These are phyloP conservation scores for Heterotis niloticus DNA, from an alignment of 2,113 vertebrate genomes.

Conservation along the genomic window DNA sequence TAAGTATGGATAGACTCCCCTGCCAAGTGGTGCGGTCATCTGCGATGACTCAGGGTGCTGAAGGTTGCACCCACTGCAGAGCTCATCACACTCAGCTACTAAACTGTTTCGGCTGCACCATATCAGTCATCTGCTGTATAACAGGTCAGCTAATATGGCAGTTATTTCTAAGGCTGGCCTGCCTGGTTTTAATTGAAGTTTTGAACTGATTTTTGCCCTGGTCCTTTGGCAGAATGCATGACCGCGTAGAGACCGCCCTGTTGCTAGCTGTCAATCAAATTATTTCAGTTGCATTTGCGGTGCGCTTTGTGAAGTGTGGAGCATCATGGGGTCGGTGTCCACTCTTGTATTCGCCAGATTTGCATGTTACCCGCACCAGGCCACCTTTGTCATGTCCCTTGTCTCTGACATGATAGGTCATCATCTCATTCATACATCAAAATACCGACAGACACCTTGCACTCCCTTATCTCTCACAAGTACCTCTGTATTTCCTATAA, in stretches of 20 bases:
- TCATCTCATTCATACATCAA: too few relatives aligned
- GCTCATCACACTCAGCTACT: not conserved
- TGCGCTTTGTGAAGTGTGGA: constrained; percentile 39
- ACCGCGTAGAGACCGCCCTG: constrained; percentile 64
- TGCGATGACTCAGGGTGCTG: not conserved
- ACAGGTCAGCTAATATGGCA: constrained; percentile 66
- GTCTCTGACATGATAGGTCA: too few relatives aligned
- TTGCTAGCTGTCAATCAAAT: constrained; percentile 73
- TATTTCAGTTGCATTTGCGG: constrained; percentile 69
- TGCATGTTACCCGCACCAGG: too few relatives aligned
- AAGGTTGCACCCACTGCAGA: not conserved
- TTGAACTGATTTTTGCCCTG: constrained; percentile 68
- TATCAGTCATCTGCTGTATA: constrained; percentile 60
- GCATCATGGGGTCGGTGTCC: not conserved
- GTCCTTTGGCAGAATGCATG: constrained; percentile 69
- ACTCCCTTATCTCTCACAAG: too few relatives aligned
- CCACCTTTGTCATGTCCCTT: not conserved
- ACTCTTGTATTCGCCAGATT: not conserved
- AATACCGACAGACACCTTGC: too few relatives aligned
- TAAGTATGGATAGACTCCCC: not conserved
- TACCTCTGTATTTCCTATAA: too few relatives aligned
- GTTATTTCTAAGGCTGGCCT: constrained; percentile 68
- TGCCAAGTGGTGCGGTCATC: not conserved
- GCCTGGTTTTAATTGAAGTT: constrained; percentile 58
- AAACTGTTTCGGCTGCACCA: constrained; percentile 13